Evolutionary conservation across 2,113 vertebrate species (phyloP).

Genomic region (Polyodon spathula): DNA sequence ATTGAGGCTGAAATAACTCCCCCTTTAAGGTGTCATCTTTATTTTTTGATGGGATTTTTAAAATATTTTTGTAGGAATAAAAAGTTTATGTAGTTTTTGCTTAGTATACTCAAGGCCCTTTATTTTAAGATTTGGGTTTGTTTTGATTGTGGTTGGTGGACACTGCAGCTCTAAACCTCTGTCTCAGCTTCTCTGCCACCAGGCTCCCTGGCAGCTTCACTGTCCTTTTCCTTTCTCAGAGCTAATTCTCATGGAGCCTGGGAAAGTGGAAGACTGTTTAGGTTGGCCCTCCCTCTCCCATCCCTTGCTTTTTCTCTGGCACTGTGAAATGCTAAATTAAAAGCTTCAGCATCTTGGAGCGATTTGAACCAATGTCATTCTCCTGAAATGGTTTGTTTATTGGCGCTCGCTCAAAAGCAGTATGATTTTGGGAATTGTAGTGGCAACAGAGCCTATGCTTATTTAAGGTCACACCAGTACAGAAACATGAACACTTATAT

Average conservation of each 20-base stretch:
- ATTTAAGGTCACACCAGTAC: background rate
- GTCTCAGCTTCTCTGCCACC: background rate
- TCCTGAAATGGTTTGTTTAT: conserved; percentile 63
- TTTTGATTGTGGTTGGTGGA: no score
- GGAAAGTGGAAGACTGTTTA: conserved; percentile 44
- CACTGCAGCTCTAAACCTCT: no score
- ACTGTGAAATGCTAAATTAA: conserved; percentile 65
- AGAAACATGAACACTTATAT: no score
- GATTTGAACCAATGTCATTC: conserved; percentile 45
- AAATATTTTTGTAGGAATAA: no score
- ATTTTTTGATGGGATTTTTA: no score
- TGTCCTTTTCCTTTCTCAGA: background rate
- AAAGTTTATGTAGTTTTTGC: no score
- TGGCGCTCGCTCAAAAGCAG: conserved; percentile 50
- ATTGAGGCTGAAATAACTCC: background rate
- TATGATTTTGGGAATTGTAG: conserved; percentile 34
- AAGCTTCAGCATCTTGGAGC: conserved; percentile 43
- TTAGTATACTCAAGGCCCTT: no score
- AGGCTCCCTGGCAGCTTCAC: background rate
- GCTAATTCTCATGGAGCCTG: conserved; percentile 15
- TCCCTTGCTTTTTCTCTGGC: conserved; percentile 27
- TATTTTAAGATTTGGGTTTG: no score
- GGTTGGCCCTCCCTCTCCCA: conserved; percentile 34
- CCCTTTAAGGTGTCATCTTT: background rate
- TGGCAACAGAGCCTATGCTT: conserved; percentile 19